Conservation (phyloP, 2,797 vertebrate genomes). For the Scolopax bukidnonensis region DNA sequence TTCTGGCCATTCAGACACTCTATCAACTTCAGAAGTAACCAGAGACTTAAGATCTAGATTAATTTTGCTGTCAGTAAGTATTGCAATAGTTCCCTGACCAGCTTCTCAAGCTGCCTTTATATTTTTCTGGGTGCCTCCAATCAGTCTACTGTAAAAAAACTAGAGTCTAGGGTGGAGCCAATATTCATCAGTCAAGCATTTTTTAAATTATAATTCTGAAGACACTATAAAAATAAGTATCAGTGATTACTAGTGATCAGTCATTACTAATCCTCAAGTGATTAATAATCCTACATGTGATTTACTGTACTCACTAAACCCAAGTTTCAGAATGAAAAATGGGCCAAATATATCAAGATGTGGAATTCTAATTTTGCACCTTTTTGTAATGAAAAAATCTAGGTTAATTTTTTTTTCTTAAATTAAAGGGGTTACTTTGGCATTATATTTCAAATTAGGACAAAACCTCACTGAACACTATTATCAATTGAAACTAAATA, state of each 20-base stretch:
- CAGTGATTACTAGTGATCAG: neutral
- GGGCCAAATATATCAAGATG: neutral
- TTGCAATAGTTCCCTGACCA: neutral
- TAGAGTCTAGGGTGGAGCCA: neutral
- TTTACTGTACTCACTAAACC: neutral
- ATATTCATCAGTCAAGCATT: neutral
- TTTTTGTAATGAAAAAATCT: neutral
- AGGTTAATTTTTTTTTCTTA: neutral
- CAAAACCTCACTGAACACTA: neutral
- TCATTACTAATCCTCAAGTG: neutral
- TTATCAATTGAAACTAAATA: neutral
- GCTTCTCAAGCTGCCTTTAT: neutral
- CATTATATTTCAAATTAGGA: neutral
- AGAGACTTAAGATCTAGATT: neutral
- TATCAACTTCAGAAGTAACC: neutral
- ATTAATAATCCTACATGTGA: neutral
- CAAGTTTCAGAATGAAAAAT: neutral
- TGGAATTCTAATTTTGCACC: neutral
- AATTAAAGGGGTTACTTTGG: fast-evolving
- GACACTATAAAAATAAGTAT: neutral
- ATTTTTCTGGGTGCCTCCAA: neutral
- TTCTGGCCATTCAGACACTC: neutral
- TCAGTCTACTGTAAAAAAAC: neutral
- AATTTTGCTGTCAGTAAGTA: neutral
- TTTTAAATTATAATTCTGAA: neutral